These are phyloP conservation scores for Petaurus breviceps DNA, from an alignment of 2,113 vertebrate genomes.

Conservation along the genomic window DNA sequence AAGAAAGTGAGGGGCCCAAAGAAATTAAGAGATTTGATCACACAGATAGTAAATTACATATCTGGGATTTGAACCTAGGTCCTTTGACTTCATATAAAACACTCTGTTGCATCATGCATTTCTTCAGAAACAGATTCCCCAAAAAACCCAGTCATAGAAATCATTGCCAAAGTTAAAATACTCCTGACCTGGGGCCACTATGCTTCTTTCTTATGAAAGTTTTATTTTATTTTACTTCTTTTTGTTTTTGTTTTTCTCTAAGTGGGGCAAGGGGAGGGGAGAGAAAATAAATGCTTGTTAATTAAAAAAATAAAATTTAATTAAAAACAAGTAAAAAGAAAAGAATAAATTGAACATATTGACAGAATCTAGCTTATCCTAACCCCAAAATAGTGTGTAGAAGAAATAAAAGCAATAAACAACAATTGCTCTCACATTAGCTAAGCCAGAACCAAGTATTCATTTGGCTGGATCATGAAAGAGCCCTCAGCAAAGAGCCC, in stretches of 20 bases:
- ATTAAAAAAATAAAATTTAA: slow-evolving; percentile 59
- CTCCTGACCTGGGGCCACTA: not conserved
- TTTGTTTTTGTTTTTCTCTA: not conserved
- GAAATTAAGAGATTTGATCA: not conserved
- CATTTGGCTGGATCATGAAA: not conserved
- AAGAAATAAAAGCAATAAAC: not conserved
- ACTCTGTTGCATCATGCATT: not conserved
- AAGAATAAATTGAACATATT: slow-evolving; percentile 46
- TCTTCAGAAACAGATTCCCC: not conserved
- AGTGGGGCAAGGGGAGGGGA: not conserved
- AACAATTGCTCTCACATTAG: not conserved
- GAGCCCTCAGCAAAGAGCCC: not conserved
- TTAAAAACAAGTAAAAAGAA: slow-evolving; percentile 20
- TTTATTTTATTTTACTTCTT: not conserved
- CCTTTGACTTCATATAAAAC: not conserved
- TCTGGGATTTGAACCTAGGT: not conserved
- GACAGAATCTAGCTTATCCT: slow-evolving; percentile 56
- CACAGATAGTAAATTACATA: not conserved
- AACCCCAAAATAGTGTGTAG: slow-evolving; percentile 31
- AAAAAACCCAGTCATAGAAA: not conserved
- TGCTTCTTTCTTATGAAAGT: slow-evolving; percentile 56
- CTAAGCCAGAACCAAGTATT: slow-evolving; percentile 39
- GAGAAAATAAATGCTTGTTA: not conserved
- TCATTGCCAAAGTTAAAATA: not conserved
- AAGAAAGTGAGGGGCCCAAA: not conserved